phyloP scores from a whole-genome alignment of 2,888 invertebrate genomes.

The Trissonchulus latispiculum region DNA sequence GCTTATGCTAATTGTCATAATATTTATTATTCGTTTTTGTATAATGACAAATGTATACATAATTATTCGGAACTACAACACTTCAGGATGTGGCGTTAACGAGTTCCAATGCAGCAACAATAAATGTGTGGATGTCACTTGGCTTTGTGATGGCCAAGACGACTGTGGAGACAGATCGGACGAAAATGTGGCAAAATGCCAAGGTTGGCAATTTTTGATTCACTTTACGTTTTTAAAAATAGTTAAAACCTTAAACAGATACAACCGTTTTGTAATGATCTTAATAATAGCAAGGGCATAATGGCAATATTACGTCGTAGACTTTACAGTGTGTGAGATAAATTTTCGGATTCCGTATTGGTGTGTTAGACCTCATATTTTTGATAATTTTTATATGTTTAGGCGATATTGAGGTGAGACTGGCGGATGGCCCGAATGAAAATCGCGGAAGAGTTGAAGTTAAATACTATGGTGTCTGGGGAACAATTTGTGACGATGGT shows the following conservation, averaged over 20 bases:
- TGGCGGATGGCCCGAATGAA: slow-evolving; percentile 53
- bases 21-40: not conserved
- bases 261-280: no score
- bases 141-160: slow-evolving; percentile 29
- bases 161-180: slow-evolving; percentile 51
- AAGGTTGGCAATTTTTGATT: no score
- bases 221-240: no score
- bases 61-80: no score
- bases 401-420: slow-evolving; percentile 48
- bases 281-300: no score
- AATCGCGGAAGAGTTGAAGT: slow-evolving; percentile 62
- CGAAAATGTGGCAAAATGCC: slow-evolving; percentile 48
- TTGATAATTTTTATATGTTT: no score
- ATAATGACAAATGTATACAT: not conserved
- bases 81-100: slow-evolving; percentile 23
- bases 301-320: no score
- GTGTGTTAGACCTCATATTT: no score
- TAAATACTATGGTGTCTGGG: slow-evolving; percentile 60
- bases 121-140: slow-evolving; percentile 27
- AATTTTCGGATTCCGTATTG: no score
- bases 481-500: slow-evolving; percentile 67
- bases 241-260: no score
- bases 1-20: not conserved
- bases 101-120: slow-evolving; percentile 27
- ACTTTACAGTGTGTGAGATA: no score